phyloP scores from a whole-genome alignment of 2,888 invertebrate species.

The Ormyrus nitidulus region DNA sequence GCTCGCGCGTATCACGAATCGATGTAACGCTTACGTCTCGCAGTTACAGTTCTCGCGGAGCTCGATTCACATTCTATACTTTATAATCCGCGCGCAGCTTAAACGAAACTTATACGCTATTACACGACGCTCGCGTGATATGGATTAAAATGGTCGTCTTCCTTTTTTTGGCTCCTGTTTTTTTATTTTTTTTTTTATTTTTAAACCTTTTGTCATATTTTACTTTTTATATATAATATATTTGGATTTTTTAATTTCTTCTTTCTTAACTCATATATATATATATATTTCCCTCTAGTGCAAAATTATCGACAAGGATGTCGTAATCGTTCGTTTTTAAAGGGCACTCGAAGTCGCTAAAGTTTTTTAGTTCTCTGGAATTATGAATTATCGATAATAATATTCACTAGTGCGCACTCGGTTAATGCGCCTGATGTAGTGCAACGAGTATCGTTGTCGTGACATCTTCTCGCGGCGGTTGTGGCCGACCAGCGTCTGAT shows the following conservation, averaged over 20 bases:
- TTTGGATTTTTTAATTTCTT: slow-evolving; percentile 5
- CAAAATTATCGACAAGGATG: slow-evolving; percentile 59
- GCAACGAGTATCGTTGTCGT: slow-evolving; percentile 26
- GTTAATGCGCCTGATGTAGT: neutral
- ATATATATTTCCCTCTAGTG: slow-evolving; percentile 58
- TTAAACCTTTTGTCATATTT: slow-evolving; percentile 5
- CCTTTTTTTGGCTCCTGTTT: slow-evolving; percentile 10
- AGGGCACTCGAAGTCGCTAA: slow-evolving; percentile 55
- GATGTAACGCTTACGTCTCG: slow-evolving; percentile 27
- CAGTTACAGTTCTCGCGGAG: slow-evolving; percentile 25
- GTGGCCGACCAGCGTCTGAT: neutral
- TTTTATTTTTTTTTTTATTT: slow-evolving; percentile 5
- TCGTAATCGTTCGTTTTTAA: slow-evolving; percentile 48
- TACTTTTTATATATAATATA: slow-evolving; percentile 14
- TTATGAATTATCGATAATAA: slow-evolving; percentile 29
- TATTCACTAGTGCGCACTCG: slow-evolving; percentile 7
- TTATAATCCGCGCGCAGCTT: slow-evolving; percentile 33
- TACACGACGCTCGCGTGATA: slow-evolving; percentile 58
- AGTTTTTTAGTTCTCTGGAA: slow-evolving; percentile 25
- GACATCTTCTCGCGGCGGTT: neutral
- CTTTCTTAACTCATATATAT: slow-evolving; percentile 15
- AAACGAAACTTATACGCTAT: slow-evolving; percentile 42
- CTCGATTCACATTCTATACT: slow-evolving; percentile 33
- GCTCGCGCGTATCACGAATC: slow-evolving; percentile 16
- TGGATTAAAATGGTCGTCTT: slow-evolving; percentile 61